These are phyloP conservation scores for Strigops habroptila DNA, from an alignment of 2,113 vertebrate genomes.

Conservation along the genomic window DNA sequence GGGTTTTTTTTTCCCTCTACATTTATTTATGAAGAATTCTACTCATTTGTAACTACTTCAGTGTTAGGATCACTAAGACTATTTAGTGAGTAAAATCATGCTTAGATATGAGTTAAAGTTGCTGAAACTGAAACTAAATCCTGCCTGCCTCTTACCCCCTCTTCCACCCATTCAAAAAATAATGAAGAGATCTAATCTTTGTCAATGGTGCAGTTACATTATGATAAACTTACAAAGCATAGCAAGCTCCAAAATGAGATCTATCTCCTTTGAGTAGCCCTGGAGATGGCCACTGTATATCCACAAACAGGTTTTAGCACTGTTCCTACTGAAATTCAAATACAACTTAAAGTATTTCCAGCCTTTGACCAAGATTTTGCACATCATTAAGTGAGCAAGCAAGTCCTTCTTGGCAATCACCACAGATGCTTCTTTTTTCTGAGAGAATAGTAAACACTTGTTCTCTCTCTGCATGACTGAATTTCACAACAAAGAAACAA, in stretches of 20 bases:
- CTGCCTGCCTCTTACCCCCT: not conserved
- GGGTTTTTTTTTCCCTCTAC: not conserved
- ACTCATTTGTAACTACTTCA: not conserved
- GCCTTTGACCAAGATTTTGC: not conserved
- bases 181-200: not conserved
- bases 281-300: not conserved
- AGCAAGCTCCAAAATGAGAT: not conserved
- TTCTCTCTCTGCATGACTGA: conserved; percentile 22
- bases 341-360: not conserved
- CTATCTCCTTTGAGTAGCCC: not conserved
- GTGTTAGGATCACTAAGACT: not conserved
- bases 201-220: not conserved
- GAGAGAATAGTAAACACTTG: conserved; percentile 41
- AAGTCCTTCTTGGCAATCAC: conserved; percentile 6
- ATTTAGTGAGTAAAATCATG: not conserved
- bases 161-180: not conserved
- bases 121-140: not conserved
- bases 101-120: not conserved
- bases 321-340: not conserved
- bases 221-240: not conserved
- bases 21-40: not conserved
- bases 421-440: conserved; percentile 11
- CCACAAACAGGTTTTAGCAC: not conserved
- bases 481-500: conserved; percentile 5
- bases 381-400: not conserved